These are phyloP conservation scores for Callocephalon fimbriatum DNA, from an alignment of 2,113 vertebrate species.

Conservation along the genomic window DNA sequence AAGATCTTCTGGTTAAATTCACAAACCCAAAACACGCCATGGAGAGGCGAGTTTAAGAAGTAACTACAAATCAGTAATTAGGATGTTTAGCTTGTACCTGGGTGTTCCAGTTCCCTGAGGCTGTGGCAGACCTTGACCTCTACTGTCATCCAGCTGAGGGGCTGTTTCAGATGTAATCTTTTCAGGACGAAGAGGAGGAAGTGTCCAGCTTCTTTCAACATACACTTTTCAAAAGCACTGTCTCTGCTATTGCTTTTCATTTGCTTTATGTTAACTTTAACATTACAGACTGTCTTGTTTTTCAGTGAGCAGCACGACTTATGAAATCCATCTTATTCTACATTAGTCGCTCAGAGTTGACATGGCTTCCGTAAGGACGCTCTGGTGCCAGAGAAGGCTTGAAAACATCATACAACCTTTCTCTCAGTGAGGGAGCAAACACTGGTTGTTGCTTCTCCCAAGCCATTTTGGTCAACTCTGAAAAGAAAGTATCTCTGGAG, in stretches of 20 bases:
- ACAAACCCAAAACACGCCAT: neutral
- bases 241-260: neutral
- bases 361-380: neutral
- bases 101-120: neutral
- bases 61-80: neutral
- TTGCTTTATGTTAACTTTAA: neutral
- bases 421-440: neutral
- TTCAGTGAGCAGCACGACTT: neutral
- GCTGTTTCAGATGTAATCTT: neutral
- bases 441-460: neutral
- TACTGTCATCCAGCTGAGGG: neutral
- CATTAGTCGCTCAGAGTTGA: neutral
- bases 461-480: neutral
- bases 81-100: neutral
- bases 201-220: neutral
- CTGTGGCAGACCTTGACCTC: neutral
- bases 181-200: neutral
- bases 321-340: neutral
- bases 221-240: neutral
- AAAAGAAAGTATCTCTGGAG: neutral
- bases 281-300: neutral
- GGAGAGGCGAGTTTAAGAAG: neutral
- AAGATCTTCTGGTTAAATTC: conserved; percentile 6
- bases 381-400: neutral
- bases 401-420: neutral